Evolutionary conservation across 2,113 vertebrate species (phyloP).

Genomic region (Indicator maculatus): DNA sequence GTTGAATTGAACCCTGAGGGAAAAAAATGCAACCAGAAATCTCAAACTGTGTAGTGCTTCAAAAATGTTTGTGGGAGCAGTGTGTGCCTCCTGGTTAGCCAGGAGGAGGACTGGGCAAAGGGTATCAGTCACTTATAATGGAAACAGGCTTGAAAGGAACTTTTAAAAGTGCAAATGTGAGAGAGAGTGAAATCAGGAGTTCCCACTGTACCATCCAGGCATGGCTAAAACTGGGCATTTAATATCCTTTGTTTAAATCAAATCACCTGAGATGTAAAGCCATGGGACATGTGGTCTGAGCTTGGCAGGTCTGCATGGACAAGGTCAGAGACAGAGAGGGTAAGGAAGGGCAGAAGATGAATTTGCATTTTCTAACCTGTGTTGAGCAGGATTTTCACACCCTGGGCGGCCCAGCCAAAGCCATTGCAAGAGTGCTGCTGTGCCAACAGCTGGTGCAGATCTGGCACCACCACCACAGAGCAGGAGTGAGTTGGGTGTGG

Average conservation of each 20-base stretch:
- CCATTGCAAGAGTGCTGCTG: background rate
- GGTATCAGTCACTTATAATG: background rate
- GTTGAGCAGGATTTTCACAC: background rate
- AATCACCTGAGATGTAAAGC: background rate
- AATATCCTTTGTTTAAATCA: background rate
- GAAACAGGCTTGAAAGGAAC: background rate
- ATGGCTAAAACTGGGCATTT: background rate
- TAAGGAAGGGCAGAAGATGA: background rate
- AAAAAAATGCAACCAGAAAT: background rate
- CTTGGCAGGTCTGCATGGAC: background rate
- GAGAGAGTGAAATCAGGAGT: background rate
- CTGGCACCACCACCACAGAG: fast-evolving
- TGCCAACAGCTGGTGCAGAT: fast-evolving
- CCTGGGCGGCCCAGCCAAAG: background rate
- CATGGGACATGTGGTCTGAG: background rate
- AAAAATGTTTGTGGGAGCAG: background rate
- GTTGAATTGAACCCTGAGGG: background rate
- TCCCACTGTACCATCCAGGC: background rate
- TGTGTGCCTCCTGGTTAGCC: background rate
- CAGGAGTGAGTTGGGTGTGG: background rate
- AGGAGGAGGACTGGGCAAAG: background rate
- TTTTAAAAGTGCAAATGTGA: background rate
- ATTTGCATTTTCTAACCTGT: background rate
- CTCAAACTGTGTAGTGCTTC: background rate
- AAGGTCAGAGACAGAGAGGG: background rate